These are phyloP conservation scores for Chionodraco myersi DNA, from an alignment of 2,113 vertebrate genomes.

Conservation along the genomic window DNA sequence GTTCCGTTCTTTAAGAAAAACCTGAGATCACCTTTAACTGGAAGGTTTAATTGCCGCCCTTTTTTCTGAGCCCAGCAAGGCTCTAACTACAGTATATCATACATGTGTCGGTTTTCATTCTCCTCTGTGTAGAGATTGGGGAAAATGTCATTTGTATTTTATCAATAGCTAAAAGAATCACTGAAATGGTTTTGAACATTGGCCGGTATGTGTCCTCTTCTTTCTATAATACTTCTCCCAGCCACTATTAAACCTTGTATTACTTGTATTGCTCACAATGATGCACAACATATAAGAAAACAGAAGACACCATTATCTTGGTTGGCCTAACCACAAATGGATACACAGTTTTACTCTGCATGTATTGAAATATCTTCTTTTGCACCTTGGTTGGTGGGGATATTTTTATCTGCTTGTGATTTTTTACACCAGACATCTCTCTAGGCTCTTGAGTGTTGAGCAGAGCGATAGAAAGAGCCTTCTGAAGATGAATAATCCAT, in stretches of 20 bases:
- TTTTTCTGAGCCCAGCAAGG: background rate
- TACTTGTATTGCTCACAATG: slow-evolving; percentile 3
- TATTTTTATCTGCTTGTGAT: background rate
- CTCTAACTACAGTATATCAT: background rate
- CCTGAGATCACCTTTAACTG: background rate
- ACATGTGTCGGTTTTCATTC: background rate
- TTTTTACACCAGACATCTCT: slow-evolving; percentile 7
- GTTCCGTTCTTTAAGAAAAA: background rate
- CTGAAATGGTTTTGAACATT: background rate
- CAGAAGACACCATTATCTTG: background rate
- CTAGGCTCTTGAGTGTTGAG: slow-evolving; percentile 10
- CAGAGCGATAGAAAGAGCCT: slow-evolving; percentile 22
- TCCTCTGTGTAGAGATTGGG: background rate
- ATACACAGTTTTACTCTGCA: background rate
- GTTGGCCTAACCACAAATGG: background rate
- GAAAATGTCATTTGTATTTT: background rate
- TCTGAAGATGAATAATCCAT: slow-evolving; percentile 63
- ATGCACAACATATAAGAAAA: background rate
- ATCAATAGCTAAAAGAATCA: background rate
- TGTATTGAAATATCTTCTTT: background rate
- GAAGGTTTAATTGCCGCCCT: background rate
- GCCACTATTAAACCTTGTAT: slow-evolving; percentile 18
- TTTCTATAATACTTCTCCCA: slow-evolving; percentile 1
- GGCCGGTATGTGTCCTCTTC: slow-evolving; percentile 1
- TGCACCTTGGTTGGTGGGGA: background rate